phyloP scores from a whole-genome alignment of 2,797 vertebrate species.

The Lacerta bilineata region DNA sequence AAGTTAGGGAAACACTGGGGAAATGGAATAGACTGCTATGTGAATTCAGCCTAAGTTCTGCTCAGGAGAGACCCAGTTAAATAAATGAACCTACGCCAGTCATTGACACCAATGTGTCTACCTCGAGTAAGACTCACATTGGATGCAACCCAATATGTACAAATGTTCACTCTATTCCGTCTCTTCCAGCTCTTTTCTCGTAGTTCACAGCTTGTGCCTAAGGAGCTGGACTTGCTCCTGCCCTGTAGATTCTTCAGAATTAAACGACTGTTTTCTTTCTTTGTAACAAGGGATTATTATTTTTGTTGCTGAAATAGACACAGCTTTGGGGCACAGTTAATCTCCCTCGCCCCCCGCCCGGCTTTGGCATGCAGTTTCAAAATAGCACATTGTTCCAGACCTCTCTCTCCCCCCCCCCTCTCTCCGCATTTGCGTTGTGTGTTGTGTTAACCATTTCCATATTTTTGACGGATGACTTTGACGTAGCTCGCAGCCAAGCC shows the following conservation, averaged over 20 bases:
- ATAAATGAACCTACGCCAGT: too few species aligned
- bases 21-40: too few species aligned
- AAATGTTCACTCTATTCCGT: not conserved
- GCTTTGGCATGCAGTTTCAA: slow-evolving; percentile 19
- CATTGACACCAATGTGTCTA: too few species aligned
- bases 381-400: slow-evolving; percentile 61
- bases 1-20: too few species aligned
- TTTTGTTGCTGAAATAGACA: slow-evolving; percentile 29
- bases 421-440: slow-evolving; percentile 19
- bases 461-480: slow-evolving; percentile 73
- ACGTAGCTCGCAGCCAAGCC: slow-evolving; percentile 68
- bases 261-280: slow-evolving; percentile 13
- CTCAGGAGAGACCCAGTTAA: too few species aligned
- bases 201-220: too few species aligned
- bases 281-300: slow-evolving; percentile 5
- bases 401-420: not conserved
- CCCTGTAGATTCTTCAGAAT: not conserved
- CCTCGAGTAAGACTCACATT: too few species aligned
- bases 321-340: slow-evolving; percentile 58
- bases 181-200: not conserved
- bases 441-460: slow-evolving; percentile 65
- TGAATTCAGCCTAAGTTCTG: too few species aligned
- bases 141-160: not conserved
- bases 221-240: not conserved
- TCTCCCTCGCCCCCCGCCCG: slow-evolving; percentile 20